Evolutionary conservation across 2,113 vertebrate species (phyloP).

Genomic region (Indicator maculatus): DNA sequence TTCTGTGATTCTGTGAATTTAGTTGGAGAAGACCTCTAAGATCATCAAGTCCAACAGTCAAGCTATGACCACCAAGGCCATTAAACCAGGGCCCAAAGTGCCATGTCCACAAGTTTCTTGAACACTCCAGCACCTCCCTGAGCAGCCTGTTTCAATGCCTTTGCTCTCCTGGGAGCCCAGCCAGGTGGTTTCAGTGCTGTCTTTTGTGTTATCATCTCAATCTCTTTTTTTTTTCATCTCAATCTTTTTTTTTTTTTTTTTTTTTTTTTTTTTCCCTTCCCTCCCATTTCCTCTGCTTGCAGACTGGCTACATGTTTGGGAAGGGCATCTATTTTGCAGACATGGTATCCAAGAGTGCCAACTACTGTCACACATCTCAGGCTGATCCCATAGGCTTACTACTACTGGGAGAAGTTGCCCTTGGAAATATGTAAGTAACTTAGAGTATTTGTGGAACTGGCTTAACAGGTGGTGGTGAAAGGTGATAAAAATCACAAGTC

Average conservation of each 20-base stretch:
- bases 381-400: conserved; percentile 90
- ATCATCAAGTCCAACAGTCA: too few species aligned
- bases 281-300: background rate
- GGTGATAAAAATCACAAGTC: background rate
- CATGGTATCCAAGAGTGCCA: conserved; percentile 99
- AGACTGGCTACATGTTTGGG: conserved; percentile 99
- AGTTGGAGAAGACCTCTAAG: too few species aligned
- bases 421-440: conserved; percentile 93
- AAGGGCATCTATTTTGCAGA: conserved; percentile 99
- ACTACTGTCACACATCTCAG: conserved; percentile 97
- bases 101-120: too few species aligned
- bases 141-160: background rate
- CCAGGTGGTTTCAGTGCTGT: background rate
- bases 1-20: too few species aligned
- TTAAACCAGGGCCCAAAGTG: too few species aligned
- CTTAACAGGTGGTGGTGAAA: background rate
- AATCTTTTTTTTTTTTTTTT: background rate
- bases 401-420: conserved; percentile 93
- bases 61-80: too few species aligned
- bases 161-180: background rate
- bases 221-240: too few species aligned
- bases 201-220: background rate
- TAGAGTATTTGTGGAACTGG: background rate
- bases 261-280: background rate
- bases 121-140: too few species aligned